Conservation (phyloP, 2,797 vertebrate genomes). For the Lacerta bilineata region DNA sequence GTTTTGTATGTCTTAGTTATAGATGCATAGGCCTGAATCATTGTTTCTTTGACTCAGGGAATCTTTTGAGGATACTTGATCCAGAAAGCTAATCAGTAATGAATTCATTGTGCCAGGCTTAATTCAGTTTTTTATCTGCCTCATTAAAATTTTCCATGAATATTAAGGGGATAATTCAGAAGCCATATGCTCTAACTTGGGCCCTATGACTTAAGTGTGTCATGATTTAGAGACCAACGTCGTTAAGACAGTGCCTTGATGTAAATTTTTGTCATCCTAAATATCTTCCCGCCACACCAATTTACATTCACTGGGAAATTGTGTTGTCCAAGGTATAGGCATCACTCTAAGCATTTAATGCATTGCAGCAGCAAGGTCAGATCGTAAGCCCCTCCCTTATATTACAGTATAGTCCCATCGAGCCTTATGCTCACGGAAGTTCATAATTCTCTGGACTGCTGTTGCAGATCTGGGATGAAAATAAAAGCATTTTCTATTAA, state of each 20-base stretch:
- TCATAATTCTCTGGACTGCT: neutral
- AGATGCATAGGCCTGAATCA: neutral
- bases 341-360: neutral
- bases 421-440: neutral
- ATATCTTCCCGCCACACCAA: neutral
- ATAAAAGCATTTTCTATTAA: neutral
- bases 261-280: neutral
- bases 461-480: neutral
- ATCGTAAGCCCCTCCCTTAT: neutral
- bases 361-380: neutral
- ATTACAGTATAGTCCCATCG: no score
- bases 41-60: neutral
- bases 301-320: neutral
- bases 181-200: neutral
- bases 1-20: neutral
- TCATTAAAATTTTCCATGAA: neutral
- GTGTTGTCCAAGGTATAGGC: neutral
- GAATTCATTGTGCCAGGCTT: neutral
- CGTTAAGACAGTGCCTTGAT: neutral
- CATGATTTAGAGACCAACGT: neutral
- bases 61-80: neutral
- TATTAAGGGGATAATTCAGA: neutral
- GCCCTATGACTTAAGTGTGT: neutral
- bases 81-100: fast-evolving
- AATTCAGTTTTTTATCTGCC: neutral